A percentile compares a stretch with the other conserved stretches of the same genome.
phyloP scores from a whole-genome alignment of 1,140 invertebrate genomes.

The Pogonognathellus flavescens region DNA sequence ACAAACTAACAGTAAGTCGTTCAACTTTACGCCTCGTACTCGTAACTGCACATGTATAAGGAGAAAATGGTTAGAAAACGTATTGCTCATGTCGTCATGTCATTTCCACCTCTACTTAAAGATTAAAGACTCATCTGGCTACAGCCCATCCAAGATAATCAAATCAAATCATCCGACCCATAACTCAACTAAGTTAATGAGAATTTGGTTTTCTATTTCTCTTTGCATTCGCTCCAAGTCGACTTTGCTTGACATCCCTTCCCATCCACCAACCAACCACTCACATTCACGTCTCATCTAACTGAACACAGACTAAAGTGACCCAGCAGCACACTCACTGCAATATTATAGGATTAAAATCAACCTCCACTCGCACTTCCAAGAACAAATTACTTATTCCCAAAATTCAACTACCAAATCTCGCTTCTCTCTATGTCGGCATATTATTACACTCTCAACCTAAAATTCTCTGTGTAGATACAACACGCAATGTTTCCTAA shows the following conservation, averaged over 20 bases:
- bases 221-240: not conserved
- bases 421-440: no score
- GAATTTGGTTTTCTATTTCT: conserved; percentile 14
- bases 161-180: conserved; percentile 33
- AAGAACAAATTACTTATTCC: no score
- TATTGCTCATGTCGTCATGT: not conserved
- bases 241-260: not conserved
- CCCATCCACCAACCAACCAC: not conserved
- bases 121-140: conserved; percentile 49
- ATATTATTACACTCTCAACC: no score
- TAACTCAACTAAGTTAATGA: conserved; percentile 42
- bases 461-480: no score
- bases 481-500: no score
- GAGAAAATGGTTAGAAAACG: not conserved
- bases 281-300: not conserved
- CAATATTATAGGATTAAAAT: no score
- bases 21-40: not conserved
- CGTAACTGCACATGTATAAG: not conserved
- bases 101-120: conserved; percentile 29
- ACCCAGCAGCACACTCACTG: not conserved
- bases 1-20: not conserved
- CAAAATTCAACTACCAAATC: no score
- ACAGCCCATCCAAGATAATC: conserved; percentile 24
- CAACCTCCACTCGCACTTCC: no score
- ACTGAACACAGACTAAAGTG: not conserved